Conservation (phyloP, 2,888 invertebrate genomes). For the Drosophila nr. perissopoda region DNA sequence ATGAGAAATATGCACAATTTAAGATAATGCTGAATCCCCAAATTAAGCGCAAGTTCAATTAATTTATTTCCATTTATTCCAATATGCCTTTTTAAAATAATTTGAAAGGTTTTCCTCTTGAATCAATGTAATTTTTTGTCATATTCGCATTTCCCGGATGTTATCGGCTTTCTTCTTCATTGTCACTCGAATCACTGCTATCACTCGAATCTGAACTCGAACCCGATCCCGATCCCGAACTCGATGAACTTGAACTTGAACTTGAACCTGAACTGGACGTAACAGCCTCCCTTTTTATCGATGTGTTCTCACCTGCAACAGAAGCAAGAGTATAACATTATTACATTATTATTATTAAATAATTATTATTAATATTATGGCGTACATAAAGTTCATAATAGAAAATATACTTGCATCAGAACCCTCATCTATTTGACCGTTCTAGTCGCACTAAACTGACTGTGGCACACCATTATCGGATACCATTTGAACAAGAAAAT, state of each 20-base stretch:
- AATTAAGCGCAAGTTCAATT: not conserved
- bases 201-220: slow-evolving; percentile 86
- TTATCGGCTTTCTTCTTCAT: not conserved
- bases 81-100: not conserved
- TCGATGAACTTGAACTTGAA: slow-evolving; percentile 94
- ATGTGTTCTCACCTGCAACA: slow-evolving; percentile 84
- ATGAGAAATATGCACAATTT: not conserved
- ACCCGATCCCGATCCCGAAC: slow-evolving; percentile 87
- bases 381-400: not conserved
- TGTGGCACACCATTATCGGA: no score
- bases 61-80: not conserved
- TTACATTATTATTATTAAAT: not conserved
- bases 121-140: not conserved
- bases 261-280: slow-evolving; percentile 91
- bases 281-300: slow-evolving; percentile 89
- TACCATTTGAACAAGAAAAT: no score
- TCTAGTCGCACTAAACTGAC: no score
- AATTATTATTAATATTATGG: no score
- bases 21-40: not conserved
- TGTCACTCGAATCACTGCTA: no score
- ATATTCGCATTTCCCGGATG: not conserved
- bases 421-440: no score
- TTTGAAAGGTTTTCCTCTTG: not conserved
- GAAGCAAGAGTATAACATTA: slow-evolving; percentile 11
- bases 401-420: not conserved